Base-by-base conservation (phyloP, 1,140 invertebrate species). In the Diabrotica virgifera region DNA sequence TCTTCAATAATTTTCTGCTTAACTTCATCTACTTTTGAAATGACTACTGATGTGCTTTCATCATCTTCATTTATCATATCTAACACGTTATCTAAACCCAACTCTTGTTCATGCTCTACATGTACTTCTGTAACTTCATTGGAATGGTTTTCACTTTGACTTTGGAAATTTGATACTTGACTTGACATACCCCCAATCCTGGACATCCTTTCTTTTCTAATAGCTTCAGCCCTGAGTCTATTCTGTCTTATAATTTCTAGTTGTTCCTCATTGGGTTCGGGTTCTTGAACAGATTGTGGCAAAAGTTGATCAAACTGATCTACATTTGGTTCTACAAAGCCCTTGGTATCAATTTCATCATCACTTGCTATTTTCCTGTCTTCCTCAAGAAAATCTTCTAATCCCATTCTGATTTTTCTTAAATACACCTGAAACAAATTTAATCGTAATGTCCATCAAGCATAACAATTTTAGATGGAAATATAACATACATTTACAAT, bases 211-310 rank as follows among this genome's bases (percentile, higher is more conserved):
- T 77, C 72, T 62, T 66, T 51, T 52, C 74, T 71, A 6, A 76
- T 24, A 54, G 64, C 69, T 64, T 70, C 64, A 6, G 76, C 76
- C 51, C 65, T 70, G 67, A 76, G 71, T 65, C 65, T 74, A 63
- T 76, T 78, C 50, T 69, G 52, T 52, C 66, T 60, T 7, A 79
- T 77, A 12, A 63, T 68, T 64, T 78, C 72, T 24, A 71, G 46
- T 66, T 77, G 74, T 57, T 76, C 77, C 63, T 76, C 72, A 64
- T 66, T 75, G 36, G 77, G 54, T 55, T 72, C 67, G 14, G 59
- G 36, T 60, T 59, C 38, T 40, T 40, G 52, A 14, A 38, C 38
- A 40, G 53, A 9, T 54, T 51, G 14, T 36, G 13, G 62, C 59
- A 68, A 46, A 12, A 72, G 59, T 52, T 65, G 54, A 61, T 73